phyloP scores from a whole-genome alignment of 1,140 invertebrate genomes.

The Maniola jurtina region DNA sequence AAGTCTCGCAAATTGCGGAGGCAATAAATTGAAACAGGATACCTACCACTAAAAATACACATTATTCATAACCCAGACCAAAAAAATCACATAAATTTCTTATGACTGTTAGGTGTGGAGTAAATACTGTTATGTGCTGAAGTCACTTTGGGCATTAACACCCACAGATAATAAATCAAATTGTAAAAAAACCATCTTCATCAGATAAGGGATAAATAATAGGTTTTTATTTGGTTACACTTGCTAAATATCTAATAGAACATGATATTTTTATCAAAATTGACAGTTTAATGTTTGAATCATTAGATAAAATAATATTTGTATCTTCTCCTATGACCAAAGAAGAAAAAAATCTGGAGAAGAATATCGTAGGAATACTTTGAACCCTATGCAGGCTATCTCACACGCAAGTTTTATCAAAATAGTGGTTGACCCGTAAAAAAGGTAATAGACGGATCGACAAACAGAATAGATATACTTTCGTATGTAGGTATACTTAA shows the following conservation, averaged over 20 bases:
- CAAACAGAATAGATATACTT: no score
- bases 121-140: neutral
- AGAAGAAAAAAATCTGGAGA: no score
- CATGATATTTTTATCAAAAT: no score
- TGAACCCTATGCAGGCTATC: no score
- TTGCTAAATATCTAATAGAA: conserved; percentile 9
- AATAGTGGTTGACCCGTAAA: no score
- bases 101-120: conserved; percentile 5
- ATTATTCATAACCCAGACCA: neutral
- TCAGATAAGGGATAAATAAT: conserved; percentile 16
- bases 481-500: no score
- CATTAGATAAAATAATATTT: no score
- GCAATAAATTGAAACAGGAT: conserved; percentile 7
- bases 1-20: neutral
- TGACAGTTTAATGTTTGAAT: no score
- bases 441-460: no score
- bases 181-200: conserved; percentile 9
- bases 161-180: conserved; percentile 2
- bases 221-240: conserved; percentile 17
- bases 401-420: no score
- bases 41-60: neutral
- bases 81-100: neutral
- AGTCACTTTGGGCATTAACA: conserved; percentile 1
- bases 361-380: no score
- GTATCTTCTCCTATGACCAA: no score